Evolutionary conservation across 2,888 invertebrate species (phyloP).

Genomic region (Chaitophorus viminalis): DNA sequence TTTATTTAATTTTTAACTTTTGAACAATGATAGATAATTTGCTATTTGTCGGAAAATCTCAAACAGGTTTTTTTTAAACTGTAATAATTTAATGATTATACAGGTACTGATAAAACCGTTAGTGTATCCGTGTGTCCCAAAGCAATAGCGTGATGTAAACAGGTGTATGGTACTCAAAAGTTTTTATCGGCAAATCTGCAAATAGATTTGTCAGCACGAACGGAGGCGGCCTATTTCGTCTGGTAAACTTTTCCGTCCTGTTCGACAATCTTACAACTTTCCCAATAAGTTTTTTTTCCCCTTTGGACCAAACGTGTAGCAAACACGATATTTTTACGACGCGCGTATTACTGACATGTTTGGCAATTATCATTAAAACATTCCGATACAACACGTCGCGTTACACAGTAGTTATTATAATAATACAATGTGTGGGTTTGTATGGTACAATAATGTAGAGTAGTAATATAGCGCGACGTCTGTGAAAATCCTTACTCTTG

Average conservation of each 20-base stretch:
- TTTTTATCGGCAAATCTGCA: conserved; percentile 29
- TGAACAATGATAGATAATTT: no score
- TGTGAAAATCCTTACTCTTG: background rate
- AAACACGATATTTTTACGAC: background rate
- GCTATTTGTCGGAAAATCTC: background rate
- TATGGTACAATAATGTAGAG: background rate
- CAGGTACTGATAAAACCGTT: no score
- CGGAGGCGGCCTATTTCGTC: background rate
- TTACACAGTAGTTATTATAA: background rate
- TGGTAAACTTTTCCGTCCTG: background rate
- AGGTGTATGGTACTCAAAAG: background rate
- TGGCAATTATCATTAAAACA: background rate
- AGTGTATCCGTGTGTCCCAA: background rate
- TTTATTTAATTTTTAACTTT: no score
- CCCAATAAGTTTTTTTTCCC: background rate
- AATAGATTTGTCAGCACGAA: conserved; percentile 23
- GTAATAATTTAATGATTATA: background rate
- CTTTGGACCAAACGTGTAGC: background rate
- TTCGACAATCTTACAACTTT: conserved; percentile 8
- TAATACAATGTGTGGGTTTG: background rate
- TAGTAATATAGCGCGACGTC: background rate
- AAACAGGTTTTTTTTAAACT: background rate
- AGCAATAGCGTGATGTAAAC: background rate
- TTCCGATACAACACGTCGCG: background rate
- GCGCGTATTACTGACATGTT: background rate